A percentile compares a stretch with the other conserved stretches of the same genome.
phyloP scores from a whole-genome alignment of 30 jellyfish, hydroid and myxozoan genomes.

The Turritopsis rubra region DNA sequence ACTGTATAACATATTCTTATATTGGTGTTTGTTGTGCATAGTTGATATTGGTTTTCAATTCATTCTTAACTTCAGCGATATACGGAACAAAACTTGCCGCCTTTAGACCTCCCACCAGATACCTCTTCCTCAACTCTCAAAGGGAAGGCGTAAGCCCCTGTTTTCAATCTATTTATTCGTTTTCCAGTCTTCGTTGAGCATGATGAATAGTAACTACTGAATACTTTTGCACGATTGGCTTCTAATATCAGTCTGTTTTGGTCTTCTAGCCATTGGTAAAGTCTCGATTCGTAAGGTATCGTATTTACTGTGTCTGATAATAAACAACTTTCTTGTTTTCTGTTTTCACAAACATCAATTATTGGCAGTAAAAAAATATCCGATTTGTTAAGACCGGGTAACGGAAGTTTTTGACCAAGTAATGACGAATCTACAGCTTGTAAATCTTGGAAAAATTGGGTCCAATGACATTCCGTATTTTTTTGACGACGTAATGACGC shows the following conservation, averaged over 20 bases:
- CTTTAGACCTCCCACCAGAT: no score
- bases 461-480: background rate
- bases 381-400: background rate
- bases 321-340: background rate
- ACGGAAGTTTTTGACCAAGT: background rate
- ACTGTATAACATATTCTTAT: no score
- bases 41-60: no score
- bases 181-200: background rate
- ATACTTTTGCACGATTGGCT: background rate
- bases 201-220: background rate
- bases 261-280: background rate
- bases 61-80: no score
- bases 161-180: no score
- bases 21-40: no score
- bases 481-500: background rate
- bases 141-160: no score
- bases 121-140: no score
- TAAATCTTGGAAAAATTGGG: background rate
- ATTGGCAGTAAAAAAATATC: background rate
- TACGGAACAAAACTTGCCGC: no score
- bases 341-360: background rate
- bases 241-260: background rate
- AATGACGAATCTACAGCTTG: background rate
- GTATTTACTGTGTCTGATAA: background rate
- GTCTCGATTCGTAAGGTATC: background rate